A percentile compares a stretch with the other conserved stretches of the same genome.
Evolutionary conservation across 2,888 invertebrate species (phyloP).

Genomic region (Crepidodera aurea): DNA sequence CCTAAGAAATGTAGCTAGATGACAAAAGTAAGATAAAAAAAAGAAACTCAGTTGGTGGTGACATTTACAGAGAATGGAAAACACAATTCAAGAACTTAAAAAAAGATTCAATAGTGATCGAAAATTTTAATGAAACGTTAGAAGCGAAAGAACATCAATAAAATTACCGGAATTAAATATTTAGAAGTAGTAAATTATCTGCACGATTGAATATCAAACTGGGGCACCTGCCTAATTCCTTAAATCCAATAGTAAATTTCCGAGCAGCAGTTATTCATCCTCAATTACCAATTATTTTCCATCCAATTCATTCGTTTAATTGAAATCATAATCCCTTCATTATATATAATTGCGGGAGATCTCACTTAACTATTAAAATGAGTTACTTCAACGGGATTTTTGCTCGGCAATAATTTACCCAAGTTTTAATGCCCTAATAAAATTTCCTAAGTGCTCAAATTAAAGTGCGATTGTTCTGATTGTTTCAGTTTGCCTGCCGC

Average conservation of each 20-base stretch:
- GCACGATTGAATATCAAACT: neutral
- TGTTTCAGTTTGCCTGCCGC: conserved; percentile 6
- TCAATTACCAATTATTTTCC: conserved; percentile 22
- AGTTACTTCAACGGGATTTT: conserved; percentile 26
- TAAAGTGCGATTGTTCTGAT: conserved; percentile 21
- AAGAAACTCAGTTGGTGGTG: too few species aligned
- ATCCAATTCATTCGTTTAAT: conserved; percentile 26
- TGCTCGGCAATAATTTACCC: conserved; percentile 20
- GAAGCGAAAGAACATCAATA: neutral
- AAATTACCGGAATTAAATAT: neutral
- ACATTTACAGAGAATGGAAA: too few species aligned
- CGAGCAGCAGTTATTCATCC: conserved; percentile 16
- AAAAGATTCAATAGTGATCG: too few species aligned
- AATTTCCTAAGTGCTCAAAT: conserved; percentile 17
- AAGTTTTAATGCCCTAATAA: conserved; percentile 26
- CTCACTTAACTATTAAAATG: conserved; percentile 28
- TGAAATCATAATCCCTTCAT: conserved; percentile 28
- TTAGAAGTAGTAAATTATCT: neutral
- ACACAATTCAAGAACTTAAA: too few species aligned
- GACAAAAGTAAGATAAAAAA: too few species aligned
- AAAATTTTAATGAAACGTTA: too few species aligned
- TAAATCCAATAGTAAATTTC: conserved; percentile 16
- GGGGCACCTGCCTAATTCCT: neutral
- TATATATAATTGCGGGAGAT: conserved; percentile 24
- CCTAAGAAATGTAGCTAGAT: too few species aligned